A percentile compares a stretch with the other conserved stretches of the same genome.
Conservation (phyloP, 92 coral and sea anemone genomes). For the Metridium senile region DNA sequence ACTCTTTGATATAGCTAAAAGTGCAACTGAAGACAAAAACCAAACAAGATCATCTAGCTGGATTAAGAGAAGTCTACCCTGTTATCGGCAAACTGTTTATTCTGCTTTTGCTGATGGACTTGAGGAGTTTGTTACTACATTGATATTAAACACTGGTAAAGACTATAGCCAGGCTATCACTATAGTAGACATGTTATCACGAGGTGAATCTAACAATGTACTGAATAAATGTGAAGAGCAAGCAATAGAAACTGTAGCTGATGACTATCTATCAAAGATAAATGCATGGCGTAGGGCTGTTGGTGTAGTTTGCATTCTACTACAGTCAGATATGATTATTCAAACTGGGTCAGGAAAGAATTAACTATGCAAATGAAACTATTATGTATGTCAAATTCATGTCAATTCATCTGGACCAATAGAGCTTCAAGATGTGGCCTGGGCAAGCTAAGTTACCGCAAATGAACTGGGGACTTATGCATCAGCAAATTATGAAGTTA, state of each 20-base stretch:
- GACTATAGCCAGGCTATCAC: conserved; percentile 38
- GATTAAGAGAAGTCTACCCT: conserved; percentile 36
- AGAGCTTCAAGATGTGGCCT: no score
- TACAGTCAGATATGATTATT: conserved; percentile 73
- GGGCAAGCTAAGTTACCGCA: no score
- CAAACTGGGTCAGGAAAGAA: conserved; percentile 59
- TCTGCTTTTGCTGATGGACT: conserved; percentile 71
- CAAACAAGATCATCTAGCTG: conserved; percentile 28
- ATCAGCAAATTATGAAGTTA: no score
- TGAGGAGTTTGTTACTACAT: conserved; percentile 56
- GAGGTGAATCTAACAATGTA: conserved; percentile 12
- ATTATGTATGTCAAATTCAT: no score
- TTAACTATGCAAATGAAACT: no score
- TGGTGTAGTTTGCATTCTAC: conserved; percentile 66
- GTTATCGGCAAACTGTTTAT: conserved; percentile 70
- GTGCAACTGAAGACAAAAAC: not conserved
- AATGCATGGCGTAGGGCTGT: conserved; percentile 93
- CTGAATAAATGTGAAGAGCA: not conserved
- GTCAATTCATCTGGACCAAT: no score
- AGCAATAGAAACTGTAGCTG: conserved; percentile 49
- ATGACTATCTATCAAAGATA: conserved; percentile 73
- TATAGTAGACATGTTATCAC: conserved; percentile 32
- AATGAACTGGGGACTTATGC: no score
- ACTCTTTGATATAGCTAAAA: not conserved
- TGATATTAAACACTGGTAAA: conserved; percentile 59